These are phyloP conservation scores for Silvanus unidentatus DNA, from an alignment of 2,888 invertebrate genomes.

Conservation along the genomic window DNA sequence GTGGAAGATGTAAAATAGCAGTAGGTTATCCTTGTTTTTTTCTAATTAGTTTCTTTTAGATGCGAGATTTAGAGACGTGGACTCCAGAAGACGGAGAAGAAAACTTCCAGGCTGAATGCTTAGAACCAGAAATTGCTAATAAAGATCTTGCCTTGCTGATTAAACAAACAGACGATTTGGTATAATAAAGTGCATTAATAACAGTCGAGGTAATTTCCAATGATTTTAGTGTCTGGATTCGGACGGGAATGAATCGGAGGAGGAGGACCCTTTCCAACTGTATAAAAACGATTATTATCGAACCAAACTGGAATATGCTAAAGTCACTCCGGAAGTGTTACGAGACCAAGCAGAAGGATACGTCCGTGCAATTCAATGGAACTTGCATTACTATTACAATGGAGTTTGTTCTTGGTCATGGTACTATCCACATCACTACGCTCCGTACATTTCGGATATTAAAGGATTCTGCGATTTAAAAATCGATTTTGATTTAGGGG, in stretches of 20 bases:
- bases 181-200: no score
- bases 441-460: conserved; percentile 93
- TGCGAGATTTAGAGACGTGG: conserved; percentile 28
- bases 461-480: conserved; percentile 64
- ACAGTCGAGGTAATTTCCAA: no score
- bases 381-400: conserved; percentile 91
- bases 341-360: conserved; percentile 81
- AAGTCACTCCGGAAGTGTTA: conserved; percentile 75
- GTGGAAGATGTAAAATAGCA: no score
- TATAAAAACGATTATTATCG: conserved; percentile 91
- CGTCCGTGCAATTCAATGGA: conserved; percentile 93
- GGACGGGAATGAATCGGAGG: conserved; percentile 45
- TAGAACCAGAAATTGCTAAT: conserved; percentile 41
- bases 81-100: conserved; percentile 46
- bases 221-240: conserved; percentile 16
- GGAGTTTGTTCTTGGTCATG: conserved; percentile 98
- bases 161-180: no score
- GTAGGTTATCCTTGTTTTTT: no score
- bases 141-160: conserved; percentile 51
- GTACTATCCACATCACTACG: conserved; percentile 97
- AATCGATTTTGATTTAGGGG: conserved; percentile 76
- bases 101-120: conserved; percentile 43
- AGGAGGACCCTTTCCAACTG: conserved; percentile 57
- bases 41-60: conserved; percentile 9
- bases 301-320: conserved; percentile 75